Base-by-base conservation (phyloP, 1,140 invertebrate species). In the Drosophila rufa region DNA sequence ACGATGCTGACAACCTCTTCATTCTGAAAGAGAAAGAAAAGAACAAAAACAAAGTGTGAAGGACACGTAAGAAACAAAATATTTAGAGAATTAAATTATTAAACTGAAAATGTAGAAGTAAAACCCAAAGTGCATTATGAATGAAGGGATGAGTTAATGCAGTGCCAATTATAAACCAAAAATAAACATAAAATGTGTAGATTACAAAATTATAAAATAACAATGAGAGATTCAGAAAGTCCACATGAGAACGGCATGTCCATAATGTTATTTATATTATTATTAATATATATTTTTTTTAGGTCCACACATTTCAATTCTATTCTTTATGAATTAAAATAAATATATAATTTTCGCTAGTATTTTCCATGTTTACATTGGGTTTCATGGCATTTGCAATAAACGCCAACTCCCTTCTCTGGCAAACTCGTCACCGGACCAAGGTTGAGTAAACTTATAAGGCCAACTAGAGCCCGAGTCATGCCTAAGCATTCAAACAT, bases 1-100 rank as follows among this genome's bases (percentile, higher is more conserved):
- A 92, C 91, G 71, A 92, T 91, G 89, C 85, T 92, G 78, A 87
- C 91, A 91, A 92, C 91, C 91, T 91, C 60, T 80, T 91, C 91
- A 85, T 91, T 92, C 91, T 92, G 91, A 91, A 92, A 92, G 61
- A 82, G 79, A 83, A 81, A 86, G 71, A 87, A 91, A 87, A 78
- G 75, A 89, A 75, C 78, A 82, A 73, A 80, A 75, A 78, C 57
- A 89, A 75, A 76, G 67, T 45, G 69, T 73, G 80, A 69, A 60
- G 69, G 76, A 79, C 75, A 84, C 79, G 82, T 81, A 84, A 89
- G 80, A 91, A 87, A 75, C 60, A 61, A 83, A 76, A 69, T 75
- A 53, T 58, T 53, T 45, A 53, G 45, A 15, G 66, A 84, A 64
- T 65, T 40, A 53, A 66, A 66, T 64, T 65, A 55, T 22, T 67